Evolutionary conservation across 2,888 invertebrate species (phyloP), one percentile per base, ranked within the genome.

Genomic region (Trachelus troglodyta): DNA sequence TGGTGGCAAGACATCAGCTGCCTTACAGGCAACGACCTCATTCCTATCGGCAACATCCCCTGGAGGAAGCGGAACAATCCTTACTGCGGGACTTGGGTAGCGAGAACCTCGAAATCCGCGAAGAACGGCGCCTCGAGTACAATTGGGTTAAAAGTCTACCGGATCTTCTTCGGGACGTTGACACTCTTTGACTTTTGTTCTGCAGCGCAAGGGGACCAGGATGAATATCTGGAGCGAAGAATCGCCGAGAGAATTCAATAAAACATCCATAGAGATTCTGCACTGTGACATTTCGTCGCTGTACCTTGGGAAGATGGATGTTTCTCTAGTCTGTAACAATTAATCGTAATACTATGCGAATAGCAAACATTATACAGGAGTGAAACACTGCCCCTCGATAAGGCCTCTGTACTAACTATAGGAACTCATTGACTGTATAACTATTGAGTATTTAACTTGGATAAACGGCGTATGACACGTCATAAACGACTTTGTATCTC

Each of bases 1-100:
- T 91, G 90, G 90, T 88, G 90, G 89, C 90, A 81, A 73, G 33
- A 75, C 40, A 15, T 75, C 69, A n/a, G 69, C 30, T 33, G n/a
- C 15, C 69, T 33, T 23, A 33, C 33, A 30, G 69, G 33, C 69
- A 33, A n/a, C 33, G 30, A 31, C 30, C 69, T 12, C 40, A 40
- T 15, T 69, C 31, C 69, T n/a, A 33, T 69, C 69, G 69, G 4
- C 31, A 33, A 69, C 69, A 15, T 69, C 69, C 12, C 69, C 33
- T 69, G 12, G 31, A 33, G 31, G 69, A 69, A 33, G 15, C 12
- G 12, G 31, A 69, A 69, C 69, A 15, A 4, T 69, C 33, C 31
- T 69, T 69, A 69, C 69, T 33, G 69, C 11, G 69, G 30, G 31
- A 33, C 30, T 11, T 12, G 33, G 69, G 33, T 30, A 69, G 31